Evolutionary conservation across 2,797 vertebrate species (phyloP).

Genomic region (Bradypodion pumilum): DNA sequence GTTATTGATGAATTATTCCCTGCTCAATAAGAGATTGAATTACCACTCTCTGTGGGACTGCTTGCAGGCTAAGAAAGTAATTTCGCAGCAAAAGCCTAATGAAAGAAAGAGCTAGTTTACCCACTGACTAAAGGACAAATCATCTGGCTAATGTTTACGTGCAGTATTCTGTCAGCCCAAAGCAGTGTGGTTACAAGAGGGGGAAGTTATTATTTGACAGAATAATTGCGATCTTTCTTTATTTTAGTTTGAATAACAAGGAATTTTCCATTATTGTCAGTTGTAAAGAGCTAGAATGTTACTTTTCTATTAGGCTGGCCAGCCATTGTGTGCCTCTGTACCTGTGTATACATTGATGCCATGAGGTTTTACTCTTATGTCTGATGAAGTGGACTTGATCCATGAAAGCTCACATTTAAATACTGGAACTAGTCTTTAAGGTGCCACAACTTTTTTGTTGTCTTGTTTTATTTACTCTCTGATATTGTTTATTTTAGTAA

Average conservation of each 20-base stretch:
- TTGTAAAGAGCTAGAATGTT: too few relatives aligned
- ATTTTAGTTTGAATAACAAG: too few relatives aligned
- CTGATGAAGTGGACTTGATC: too few relatives aligned
- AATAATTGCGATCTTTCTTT: not conserved
- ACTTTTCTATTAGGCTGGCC: too few relatives aligned
- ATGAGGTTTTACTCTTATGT: too few relatives aligned
- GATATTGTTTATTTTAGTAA: not conserved
- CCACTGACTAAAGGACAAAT: not conserved
- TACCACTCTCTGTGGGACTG: not conserved
- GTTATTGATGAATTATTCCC: constrained; percentile 27
- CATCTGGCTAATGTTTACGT: not conserved
- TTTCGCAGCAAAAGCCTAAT: not conserved
- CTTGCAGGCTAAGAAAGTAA: constrained; percentile 23
- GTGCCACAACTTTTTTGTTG: too few relatives aligned
- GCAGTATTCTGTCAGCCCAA: not conserved
- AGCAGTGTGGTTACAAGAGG: fast-evolving
- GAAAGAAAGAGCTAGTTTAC: not conserved
- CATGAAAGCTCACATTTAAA: too few relatives aligned
- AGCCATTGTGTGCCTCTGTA: too few relatives aligned
- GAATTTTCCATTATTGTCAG: too few relatives aligned
- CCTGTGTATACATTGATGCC: too few relatives aligned
- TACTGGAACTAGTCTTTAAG: too few relatives aligned
- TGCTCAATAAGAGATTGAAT: constrained; percentile 1
- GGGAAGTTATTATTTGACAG: fast-evolving
- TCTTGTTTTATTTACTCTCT: too few relatives aligned